Evolutionary conservation across 1,140 invertebrate genomes (phyloP).

Genomic region (Cydia splendana): DNA sequence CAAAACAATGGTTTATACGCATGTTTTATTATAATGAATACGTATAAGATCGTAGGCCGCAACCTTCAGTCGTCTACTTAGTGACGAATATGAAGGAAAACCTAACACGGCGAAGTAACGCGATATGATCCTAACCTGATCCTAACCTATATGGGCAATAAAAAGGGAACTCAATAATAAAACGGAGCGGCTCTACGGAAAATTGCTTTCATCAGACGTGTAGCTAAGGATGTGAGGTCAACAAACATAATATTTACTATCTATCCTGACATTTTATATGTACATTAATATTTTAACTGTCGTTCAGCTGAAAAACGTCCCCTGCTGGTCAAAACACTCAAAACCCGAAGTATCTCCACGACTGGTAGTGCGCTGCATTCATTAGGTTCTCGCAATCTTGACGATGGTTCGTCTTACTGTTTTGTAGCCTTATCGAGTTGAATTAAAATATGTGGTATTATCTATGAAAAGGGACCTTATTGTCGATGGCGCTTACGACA

Average conservation of each 20-base stretch:
- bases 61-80: conserved; percentile 6
- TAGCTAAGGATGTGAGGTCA: conserved; percentile 28
- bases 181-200: conserved; percentile 25
- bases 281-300: not conserved
- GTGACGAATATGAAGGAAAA: conserved; percentile 19
- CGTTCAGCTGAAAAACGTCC: not conserved
- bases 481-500: no score
- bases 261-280: not conserved
- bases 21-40: conserved; percentile 12
- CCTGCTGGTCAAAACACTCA: not conserved
- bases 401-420: no score
- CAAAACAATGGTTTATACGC: conserved; percentile 6
- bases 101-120: conserved; percentile 21
- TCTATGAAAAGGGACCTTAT: no score
- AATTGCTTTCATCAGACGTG: conserved; percentile 25
- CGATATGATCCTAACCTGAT: conserved; percentile 17
- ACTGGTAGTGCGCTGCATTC: no score
- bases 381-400: no score
- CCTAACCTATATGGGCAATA: conserved; percentile 30
- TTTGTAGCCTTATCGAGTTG: no score
- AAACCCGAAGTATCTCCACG: no score
- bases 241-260: conserved; percentile 21
- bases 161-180: conserved; percentile 32
- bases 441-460: no score
- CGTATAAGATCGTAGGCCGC: not conserved